Conservation (phyloP, 2,113 vertebrate genomes). For the Bagarius yarrelli region DNA sequence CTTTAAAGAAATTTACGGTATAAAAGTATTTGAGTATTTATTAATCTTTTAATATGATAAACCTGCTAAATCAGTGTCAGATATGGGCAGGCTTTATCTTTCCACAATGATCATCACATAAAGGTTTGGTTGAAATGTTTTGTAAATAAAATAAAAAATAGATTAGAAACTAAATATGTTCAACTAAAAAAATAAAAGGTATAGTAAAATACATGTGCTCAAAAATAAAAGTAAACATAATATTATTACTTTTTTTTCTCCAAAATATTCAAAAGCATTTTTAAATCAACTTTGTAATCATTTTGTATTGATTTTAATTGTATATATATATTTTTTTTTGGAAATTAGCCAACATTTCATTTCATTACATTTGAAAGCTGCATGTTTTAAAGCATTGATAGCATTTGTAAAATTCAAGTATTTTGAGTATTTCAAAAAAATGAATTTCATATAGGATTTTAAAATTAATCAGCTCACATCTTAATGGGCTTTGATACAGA, state of each 20-base stretch:
- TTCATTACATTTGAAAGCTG: background rate
- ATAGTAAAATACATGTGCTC: background rate
- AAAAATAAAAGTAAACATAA: background rate
- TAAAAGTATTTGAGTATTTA: too few species aligned
- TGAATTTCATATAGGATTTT: background rate
- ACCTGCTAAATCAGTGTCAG: background rate
- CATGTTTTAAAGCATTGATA: slow-evolving; percentile 7
- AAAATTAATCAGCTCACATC: background rate
- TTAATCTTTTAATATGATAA: background rate
- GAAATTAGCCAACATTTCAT: background rate
- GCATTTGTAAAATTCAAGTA: slow-evolving; percentile 43
- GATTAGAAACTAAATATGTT: background rate
- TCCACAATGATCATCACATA: background rate
- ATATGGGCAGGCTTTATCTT: background rate
- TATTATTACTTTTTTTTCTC: background rate
- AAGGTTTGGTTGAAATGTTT: background rate
- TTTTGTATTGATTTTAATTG: background rate
- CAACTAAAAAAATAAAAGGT: background rate
- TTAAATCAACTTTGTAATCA: background rate
- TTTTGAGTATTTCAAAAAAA: background rate
- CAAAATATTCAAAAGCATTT: background rate
- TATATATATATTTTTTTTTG: background rate
- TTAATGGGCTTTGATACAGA: background rate
- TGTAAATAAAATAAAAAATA: background rate
- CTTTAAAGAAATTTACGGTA: too few species aligned